Conservation (phyloP, 2,888 invertebrate species). For the Ennomos quercinarius region DNA sequence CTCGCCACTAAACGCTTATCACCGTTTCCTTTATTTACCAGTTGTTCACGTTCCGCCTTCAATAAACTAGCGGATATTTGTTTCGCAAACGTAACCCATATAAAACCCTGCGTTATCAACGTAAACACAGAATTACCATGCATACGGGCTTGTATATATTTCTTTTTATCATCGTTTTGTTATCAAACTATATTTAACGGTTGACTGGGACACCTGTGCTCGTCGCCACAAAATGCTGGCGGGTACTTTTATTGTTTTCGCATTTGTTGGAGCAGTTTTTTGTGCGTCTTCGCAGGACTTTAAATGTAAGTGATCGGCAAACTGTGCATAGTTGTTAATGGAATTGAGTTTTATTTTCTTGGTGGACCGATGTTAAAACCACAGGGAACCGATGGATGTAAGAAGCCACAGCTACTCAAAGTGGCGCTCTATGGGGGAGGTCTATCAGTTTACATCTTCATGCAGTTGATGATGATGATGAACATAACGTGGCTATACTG, state of each 20-base stretch:
- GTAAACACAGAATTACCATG: slow-evolving; percentile 32
- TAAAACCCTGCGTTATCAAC: slow-evolving; percentile 21
- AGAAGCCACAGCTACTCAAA: background rate
- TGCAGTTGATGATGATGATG: no score
- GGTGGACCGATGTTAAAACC: no score
- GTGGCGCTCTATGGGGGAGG: no score
- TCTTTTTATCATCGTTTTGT: slow-evolving; percentile 27
- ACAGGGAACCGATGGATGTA: no score
- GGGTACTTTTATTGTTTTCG: slow-evolving; percentile 23
- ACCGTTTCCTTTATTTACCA: slow-evolving; percentile 28
- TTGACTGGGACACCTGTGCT: slow-evolving; percentile 4
- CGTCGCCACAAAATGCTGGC: slow-evolving; percentile 29
- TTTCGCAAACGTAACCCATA: slow-evolving; percentile 39
- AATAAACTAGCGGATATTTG: slow-evolving; percentile 33
- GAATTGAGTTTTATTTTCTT: no score
- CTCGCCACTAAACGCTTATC: slow-evolving; percentile 24
- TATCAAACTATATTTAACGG: slow-evolving; percentile 24
- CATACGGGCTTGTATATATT: slow-evolving; percentile 37
- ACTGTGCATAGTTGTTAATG: background rate
- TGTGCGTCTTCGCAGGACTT: slow-evolving; percentile 5
- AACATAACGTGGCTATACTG: no score
- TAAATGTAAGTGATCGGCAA: slow-evolving; percentile 15
- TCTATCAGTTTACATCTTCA: no score
- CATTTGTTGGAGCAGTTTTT: slow-evolving; percentile 14
- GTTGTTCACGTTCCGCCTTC: slow-evolving; percentile 23